A percentile compares a stretch with the other conserved stretches of the same genome.
Evolutionary conservation across 2,113 vertebrate species (phyloP).

Genomic region (Crotalus viridis): DNA sequence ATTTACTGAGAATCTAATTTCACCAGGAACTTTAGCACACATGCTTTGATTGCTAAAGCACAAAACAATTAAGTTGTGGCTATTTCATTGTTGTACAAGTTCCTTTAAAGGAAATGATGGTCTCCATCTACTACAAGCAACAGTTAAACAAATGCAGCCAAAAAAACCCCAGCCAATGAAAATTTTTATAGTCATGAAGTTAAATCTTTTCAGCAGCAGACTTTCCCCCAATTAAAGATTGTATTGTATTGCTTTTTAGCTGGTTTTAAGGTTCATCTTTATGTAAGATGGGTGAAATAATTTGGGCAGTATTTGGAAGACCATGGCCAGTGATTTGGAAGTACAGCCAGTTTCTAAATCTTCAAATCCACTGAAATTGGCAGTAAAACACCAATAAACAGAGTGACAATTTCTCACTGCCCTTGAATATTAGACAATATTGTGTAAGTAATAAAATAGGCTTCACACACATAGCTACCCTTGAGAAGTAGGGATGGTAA

Average conservation of each 20-base stretch:
- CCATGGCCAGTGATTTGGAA: not conserved
- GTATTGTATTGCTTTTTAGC: not conserved
- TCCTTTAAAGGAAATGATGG: constrained; percentile 17
- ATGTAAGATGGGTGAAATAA: not conserved
- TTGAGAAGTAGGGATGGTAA: not conserved
- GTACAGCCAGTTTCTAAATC: not conserved
- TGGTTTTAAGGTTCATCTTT: not conserved
- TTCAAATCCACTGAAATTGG: not conserved
- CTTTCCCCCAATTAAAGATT: not conserved
- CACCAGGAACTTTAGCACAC: not conserved
- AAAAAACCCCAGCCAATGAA: not conserved
- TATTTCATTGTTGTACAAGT: constrained; percentile 35
- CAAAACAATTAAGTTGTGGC: not conserved
- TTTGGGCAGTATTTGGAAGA: not conserved
- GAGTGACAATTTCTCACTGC: not conserved
- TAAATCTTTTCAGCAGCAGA: not conserved
- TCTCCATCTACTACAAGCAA: constrained; percentile 16
- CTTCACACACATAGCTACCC: not conserved
- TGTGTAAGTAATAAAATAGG: not conserved
- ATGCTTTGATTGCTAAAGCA: not conserved
- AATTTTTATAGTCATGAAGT: not conserved
- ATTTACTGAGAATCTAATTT: constrained; percentile 3
- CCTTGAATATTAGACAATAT: not conserved
- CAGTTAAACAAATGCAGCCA: constrained; percentile 20
- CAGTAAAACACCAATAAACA: not conserved